A percentile compares a stretch with the other conserved stretches of the same genome.
Conservation (phyloP, 2,113 vertebrate genomes). For the Campylomormyrus tamandua region DNA sequence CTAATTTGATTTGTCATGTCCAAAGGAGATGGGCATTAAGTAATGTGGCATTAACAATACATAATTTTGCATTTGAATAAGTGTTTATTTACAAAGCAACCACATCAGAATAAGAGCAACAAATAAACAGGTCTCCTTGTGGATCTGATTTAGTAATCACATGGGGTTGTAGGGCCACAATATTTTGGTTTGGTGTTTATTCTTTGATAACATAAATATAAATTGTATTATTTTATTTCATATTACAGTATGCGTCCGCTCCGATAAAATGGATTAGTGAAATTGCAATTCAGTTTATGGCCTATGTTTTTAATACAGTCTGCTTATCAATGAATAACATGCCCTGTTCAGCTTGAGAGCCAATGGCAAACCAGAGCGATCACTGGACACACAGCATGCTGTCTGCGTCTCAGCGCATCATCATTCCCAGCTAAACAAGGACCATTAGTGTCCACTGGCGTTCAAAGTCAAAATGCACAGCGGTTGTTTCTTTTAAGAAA, state of each 20-base stretch:
- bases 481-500: not conserved
- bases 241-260: not conserved
- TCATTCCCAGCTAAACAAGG: not conserved
- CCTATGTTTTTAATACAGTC: not conserved
- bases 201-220: not conserved
- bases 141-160: not conserved
- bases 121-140: not conserved
- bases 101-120: not conserved
- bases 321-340: conserved; percentile 1
- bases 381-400: not conserved
- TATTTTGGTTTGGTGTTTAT: not conserved
- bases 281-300: not conserved
- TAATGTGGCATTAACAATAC: not conserved
- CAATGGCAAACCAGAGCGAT: not conserved
- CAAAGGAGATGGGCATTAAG: not conserved
- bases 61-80: not conserved
- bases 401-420: not conserved
- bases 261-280: not conserved
- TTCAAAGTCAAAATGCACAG: not conserved
- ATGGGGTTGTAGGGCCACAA: not conserved
- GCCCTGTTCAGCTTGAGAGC: not conserved
- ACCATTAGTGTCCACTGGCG: not conserved
- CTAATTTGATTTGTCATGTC: not conserved
- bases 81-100: not conserved
- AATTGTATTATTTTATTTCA: not conserved